phyloP scores from a whole-genome alignment of 2,797 vertebrate genomes.

The Pogonophryne albipinna region DNA sequence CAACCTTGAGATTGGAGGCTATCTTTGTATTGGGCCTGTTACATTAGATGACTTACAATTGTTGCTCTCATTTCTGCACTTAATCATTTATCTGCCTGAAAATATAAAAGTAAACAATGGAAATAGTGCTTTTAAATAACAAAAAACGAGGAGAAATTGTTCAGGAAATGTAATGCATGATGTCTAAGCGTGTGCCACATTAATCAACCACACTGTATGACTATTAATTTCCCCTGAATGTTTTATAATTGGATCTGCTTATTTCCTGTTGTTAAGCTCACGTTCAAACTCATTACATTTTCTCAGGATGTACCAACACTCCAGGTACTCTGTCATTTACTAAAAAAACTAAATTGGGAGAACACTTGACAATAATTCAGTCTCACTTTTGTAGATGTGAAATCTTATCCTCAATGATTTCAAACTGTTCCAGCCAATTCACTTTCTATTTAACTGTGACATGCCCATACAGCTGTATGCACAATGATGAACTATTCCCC shows the following conservation, averaged over 20 bases:
- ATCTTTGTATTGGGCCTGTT: too few species aligned
- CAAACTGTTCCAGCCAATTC: background rate
- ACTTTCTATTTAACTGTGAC: slow-evolving; percentile 7
- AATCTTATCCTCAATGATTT: slow-evolving; percentile 7
- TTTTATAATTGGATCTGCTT: slow-evolving; percentile 55
- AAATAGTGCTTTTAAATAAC: too few species aligned
- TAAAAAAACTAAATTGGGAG: slow-evolving; percentile 13
- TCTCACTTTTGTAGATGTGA: slow-evolving; percentile 17
- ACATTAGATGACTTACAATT: too few species aligned
- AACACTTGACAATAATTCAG: slow-evolving; percentile 20
- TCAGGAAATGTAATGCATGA: background rate
- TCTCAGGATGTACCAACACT: slow-evolving; percentile 51
- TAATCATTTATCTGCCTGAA: too few species aligned
- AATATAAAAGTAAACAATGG: too few species aligned
- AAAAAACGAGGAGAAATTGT: too few species aligned
- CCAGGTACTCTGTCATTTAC: slow-evolving; percentile 47
- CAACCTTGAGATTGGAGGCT: too few species aligned
- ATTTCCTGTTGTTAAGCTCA: slow-evolving; percentile 58
- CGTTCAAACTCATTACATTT: slow-evolving; percentile 30
- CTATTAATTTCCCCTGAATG: slow-evolving; percentile 49
- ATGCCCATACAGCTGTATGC: slow-evolving; percentile 37
- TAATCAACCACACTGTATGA: slow-evolving; percentile 35
- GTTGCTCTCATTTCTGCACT: too few species aligned
- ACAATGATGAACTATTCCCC: slow-evolving; percentile 42
- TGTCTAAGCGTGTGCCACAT: slow-evolving; percentile 32